phyloP scores from a whole-genome alignment of 2,797 vertebrate species.

The Falco peregrinus region DNA sequence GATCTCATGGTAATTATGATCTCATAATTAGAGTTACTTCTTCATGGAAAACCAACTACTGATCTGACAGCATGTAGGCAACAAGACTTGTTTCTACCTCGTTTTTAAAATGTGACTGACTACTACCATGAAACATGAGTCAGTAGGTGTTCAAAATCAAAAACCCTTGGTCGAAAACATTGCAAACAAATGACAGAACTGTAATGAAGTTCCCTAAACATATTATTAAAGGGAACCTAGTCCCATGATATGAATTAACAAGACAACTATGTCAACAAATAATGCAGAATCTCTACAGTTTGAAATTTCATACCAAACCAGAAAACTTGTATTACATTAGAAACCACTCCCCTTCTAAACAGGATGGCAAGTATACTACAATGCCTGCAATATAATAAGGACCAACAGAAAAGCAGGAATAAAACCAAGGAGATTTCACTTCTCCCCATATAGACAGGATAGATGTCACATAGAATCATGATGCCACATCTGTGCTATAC shows the following conservation, averaged over 20 bases:
- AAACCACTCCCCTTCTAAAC: not conserved
- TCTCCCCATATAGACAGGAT: not conserved
- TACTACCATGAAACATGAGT: not conserved
- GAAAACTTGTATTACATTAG: not conserved
- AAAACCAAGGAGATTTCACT: not conserved
- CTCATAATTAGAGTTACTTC: not conserved
- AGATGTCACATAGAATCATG: not conserved
- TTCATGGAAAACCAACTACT: not conserved
- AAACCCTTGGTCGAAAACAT: not conserved
- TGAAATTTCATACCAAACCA: not conserved
- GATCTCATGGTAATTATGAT: not conserved
- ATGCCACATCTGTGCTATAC: not conserved
- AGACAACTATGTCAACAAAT: not conserved
- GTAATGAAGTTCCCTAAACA: not conserved
- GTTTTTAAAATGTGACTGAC: not conserved
- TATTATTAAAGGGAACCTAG: not conserved
- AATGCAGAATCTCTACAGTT: not conserved
- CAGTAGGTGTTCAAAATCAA: not conserved
- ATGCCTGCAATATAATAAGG: not conserved
- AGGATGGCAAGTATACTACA: not conserved
- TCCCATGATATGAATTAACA: not conserved
- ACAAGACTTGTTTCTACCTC: not conserved
- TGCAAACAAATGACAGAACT: not conserved
- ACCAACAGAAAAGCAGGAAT: not conserved
- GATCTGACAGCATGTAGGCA: not conserved